Conservation (phyloP, 2,888 invertebrate genomes). For the Seira musarum region DNA sequence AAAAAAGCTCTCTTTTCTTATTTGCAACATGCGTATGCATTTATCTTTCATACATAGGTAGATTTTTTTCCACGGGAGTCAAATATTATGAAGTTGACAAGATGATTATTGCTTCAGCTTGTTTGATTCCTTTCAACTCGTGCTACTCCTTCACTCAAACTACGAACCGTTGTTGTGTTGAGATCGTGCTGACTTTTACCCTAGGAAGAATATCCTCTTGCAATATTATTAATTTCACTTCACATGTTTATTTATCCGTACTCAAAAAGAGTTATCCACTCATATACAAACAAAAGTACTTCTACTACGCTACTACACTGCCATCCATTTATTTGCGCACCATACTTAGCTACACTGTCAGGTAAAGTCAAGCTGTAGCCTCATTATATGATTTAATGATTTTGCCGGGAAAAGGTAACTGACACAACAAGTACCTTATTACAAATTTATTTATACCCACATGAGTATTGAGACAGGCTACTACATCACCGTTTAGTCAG, state of each 20-base stretch:
- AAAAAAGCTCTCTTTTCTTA: constrained; percentile 1
- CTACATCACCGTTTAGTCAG: neutral
- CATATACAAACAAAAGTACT: neutral
- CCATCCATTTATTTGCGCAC: too few relatives aligned
- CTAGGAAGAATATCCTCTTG: neutral
- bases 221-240: constrained; percentile 7
- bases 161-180: too few relatives aligned
- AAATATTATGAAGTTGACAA: constrained; percentile 13
- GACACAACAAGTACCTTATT: constrained; percentile 24
- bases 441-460: neutral
- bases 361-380: neutral
- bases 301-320: too few relatives aligned
- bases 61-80: neutral
- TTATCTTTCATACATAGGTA: neutral
- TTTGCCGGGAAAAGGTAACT: neutral
- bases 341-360: too few relatives aligned
- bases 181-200: constrained; percentile 9
- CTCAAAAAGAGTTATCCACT: neutral
- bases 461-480: neutral
- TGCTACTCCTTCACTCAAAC: neutral
- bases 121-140: neutral
- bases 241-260: neutral
- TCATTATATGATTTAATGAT: constrained; percentile 17
- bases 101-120: neutral
- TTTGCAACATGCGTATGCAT: neutral